phyloP scores from a whole-genome alignment of 2,888 invertebrate genomes.

The Callimorpha dominula region DNA sequence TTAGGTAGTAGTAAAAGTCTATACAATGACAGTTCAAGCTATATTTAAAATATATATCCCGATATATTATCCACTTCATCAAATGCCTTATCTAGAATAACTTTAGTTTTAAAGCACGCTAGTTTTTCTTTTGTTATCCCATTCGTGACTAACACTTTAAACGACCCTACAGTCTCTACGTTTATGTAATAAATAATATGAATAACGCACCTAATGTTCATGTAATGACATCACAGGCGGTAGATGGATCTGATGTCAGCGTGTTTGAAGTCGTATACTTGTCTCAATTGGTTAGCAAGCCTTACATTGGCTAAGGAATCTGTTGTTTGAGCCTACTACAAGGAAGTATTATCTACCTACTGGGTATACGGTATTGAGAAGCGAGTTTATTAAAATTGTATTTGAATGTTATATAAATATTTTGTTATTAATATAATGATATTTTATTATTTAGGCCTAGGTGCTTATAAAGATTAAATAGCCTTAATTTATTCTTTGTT shows the following conservation, averaged over 20 bases:
- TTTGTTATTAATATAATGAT: no score
- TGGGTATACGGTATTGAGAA: not conserved
- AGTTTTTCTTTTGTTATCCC: not conserved
- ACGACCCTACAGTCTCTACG: not conserved
- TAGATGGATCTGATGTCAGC: constrained; percentile 63
- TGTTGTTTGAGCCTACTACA: constrained; percentile 40
- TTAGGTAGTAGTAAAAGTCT: no score
- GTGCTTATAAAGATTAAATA: no score
- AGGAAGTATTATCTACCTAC: not conserved
- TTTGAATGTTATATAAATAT: no score
- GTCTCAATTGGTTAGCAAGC: constrained; percentile 65
- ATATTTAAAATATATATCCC: not conserved
- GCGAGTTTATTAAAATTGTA: not conserved
- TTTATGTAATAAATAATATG: constrained; percentile 8
- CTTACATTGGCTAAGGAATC: constrained; percentile 47
- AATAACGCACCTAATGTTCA: constrained; percentile 23
- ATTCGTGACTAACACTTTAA: not conserved
- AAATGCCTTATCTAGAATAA: constrained; percentile 14
- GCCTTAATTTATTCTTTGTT: no score
- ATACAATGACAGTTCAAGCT: no score
- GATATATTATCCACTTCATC: constrained; percentile 3
- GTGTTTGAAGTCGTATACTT: constrained; percentile 61
- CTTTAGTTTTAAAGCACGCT: not conserved
- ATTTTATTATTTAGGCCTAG: no score
- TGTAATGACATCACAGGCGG: constrained; percentile 61